Evolutionary conservation across 2,113 vertebrate genomes (phyloP).

Genomic region (Romanogobio albipinnatus): DNA sequence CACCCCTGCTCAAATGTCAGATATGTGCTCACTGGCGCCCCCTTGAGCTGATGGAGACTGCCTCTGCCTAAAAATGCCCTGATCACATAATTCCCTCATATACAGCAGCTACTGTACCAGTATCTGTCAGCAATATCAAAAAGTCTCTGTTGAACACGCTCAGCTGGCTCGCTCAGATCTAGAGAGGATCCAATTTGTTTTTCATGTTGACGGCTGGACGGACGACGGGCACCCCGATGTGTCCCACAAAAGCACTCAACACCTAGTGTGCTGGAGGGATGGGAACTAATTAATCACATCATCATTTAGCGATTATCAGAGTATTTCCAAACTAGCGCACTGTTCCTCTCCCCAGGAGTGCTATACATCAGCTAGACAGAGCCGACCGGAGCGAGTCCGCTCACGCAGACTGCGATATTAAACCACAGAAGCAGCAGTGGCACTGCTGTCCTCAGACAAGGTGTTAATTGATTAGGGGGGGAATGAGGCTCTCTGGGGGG

Average conservation of each 20-base stretch:
- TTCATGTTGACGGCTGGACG: background rate
- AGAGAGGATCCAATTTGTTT: conserved; percentile 49
- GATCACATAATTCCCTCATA: background rate
- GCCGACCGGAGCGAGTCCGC: conserved; percentile 54
- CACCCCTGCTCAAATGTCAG: no score
- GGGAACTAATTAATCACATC: conserved; percentile 75
- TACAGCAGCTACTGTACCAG: background rate
- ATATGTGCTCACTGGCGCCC: no score
- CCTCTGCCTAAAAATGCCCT: no score
- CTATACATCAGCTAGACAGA: conserved; percentile 68
- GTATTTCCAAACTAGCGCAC: conserved; percentile 59
- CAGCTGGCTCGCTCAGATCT: conserved; percentile 45
- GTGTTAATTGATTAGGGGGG: conserved; percentile 77
- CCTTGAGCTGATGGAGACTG: no score
- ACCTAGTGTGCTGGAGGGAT: conserved; percentile 58
- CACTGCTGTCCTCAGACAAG: conserved; percentile 67
- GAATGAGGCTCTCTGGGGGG: conserved; percentile 66
- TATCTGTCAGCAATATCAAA: conserved; percentile 17
- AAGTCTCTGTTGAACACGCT: conserved; percentile 1
- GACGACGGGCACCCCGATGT: conserved; percentile 30
- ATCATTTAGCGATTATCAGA: conserved; percentile 75
- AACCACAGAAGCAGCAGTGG: conserved; percentile 59
- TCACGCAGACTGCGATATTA: conserved; percentile 66
- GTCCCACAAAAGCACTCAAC: conserved; percentile 44
- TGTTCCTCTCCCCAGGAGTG: conserved; percentile 66